Base-by-base conservation (phyloP, 2,888 invertebrate genomes). In the Cephalotes varians region DNA sequence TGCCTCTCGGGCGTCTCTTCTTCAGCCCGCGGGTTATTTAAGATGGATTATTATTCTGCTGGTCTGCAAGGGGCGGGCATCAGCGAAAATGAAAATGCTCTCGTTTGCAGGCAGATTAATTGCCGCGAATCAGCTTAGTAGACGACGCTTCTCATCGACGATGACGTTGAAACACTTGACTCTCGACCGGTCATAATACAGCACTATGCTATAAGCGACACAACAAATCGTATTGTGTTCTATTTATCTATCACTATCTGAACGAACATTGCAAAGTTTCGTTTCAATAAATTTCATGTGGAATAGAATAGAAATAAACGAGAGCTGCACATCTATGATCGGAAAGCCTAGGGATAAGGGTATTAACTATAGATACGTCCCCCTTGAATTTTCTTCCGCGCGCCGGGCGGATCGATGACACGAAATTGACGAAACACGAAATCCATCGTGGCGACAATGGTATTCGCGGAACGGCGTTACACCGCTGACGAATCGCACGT, bases 31-130 rank as follows among this genome's bases (percentile, higher is more conserved):
- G 92, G 93, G 91, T 94, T 94, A 94, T 94, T 93, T 94, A 94
- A 93, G 93, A 94, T 91, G 93, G 93, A 94, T 94, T 94, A 94
- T 94, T 92, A 90, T 90, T 90, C 90, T 85, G 88, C 84, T 65
- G 69, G 67, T 62, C 76, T 51, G 82, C 85, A 91, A 65, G 12
- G 85, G 82, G 74, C 73, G 84, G 86, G 80, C 91, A 93, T 93
- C 92, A 92, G 92, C 92, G 92, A 93, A 93, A 93, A 93, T 93
- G 94, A 94, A 94, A 93, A 94, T 91, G 93, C 92, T 92, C 90
- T 92, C 93, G 92, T 92, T 93, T 93, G 92, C 93, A 91, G 88
- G 87, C 88, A 90, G 88, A 93, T 93, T 92, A 93, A 93, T 93
- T 92, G 90, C 88, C 89, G 86, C 85, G 87, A 92, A 91, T 92